phyloP scores from a whole-genome alignment of 2,888 invertebrate genomes.

The Rhaphigaster nebulosa region DNA sequence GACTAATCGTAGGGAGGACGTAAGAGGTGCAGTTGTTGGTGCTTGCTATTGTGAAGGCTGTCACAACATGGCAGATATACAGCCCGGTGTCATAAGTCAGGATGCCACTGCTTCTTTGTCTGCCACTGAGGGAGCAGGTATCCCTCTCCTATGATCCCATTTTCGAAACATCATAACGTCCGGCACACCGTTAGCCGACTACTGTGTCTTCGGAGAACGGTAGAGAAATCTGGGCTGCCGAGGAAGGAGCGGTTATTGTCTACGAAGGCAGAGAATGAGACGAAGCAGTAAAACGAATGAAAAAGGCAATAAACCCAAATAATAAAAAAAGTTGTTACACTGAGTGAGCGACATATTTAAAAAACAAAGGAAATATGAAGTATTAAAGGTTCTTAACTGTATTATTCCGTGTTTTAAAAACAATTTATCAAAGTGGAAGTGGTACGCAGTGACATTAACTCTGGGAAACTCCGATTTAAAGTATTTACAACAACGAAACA shows the following conservation, averaged over 20 bases:
- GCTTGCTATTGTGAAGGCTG: slow-evolving; percentile 20
- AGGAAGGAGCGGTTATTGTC: not conserved
- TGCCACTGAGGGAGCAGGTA: slow-evolving; percentile 36
- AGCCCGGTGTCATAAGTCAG: slow-evolving; percentile 40
- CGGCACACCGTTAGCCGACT: not conserved
- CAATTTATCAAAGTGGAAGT: too few relatives aligned
- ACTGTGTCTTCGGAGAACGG: slow-evolving; percentile 1
- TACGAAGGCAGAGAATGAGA: not conserved
- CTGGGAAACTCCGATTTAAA: too few relatives aligned
- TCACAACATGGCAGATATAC: slow-evolving; percentile 58
- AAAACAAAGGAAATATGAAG: too few relatives aligned
- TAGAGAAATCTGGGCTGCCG: not conserved
- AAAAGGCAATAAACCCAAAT: not conserved
- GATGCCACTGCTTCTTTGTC: slow-evolving; percentile 31
- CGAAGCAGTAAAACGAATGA: not conserved
- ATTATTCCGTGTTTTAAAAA: too few relatives aligned
- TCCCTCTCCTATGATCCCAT: not conserved
- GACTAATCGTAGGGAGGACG: not conserved
- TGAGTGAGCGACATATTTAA: too few relatives aligned
- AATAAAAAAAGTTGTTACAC: not conserved
- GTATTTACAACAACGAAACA: too few relatives aligned
- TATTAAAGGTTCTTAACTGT: too few relatives aligned
- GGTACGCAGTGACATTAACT: too few relatives aligned
- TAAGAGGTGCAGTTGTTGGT: not conserved
- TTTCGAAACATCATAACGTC: not conserved